Evolutionary conservation across 2,888 invertebrate species (phyloP).

Genomic region (Thera obeliscata): DNA sequence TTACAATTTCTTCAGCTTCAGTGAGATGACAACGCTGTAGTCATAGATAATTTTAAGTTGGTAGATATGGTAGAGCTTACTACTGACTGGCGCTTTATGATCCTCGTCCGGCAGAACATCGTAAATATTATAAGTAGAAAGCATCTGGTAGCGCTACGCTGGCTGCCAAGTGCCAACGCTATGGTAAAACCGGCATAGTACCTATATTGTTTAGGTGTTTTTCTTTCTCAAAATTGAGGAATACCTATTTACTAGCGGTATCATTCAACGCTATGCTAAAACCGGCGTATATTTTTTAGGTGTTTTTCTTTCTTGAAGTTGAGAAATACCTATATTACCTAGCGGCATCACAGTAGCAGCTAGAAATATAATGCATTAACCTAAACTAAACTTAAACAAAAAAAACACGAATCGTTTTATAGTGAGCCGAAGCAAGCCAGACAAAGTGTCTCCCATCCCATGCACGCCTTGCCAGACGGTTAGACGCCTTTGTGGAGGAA

Average conservation of each 20-base stretch:
- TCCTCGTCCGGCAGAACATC: constrained; percentile 71
- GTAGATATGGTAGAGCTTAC: constrained; percentile 50
- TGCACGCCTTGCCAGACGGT: constrained; percentile 13
- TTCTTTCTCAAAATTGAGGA: too few species aligned
- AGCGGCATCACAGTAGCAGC: too few species aligned
- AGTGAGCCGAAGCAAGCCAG: constrained; percentile 3
- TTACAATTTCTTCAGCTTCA: neutral
- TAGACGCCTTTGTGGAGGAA: constrained; percentile 3
- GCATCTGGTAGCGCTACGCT: constrained; percentile 62
- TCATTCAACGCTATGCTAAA: constrained; percentile 4
- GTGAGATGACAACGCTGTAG: constrained; percentile 27
- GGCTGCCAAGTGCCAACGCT: constrained; percentile 25
- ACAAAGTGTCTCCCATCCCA: constrained; percentile 17
- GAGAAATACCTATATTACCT: too few species aligned
- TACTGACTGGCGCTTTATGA: constrained; percentile 69
- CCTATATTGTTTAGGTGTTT: too few species aligned
- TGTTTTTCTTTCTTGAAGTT: too few species aligned
- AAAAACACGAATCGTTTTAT: neutral
- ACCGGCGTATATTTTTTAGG: too few species aligned
- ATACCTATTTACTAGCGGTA: too few species aligned
- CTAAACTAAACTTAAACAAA: too few species aligned
- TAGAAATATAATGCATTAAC: too few species aligned
- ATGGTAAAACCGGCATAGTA: constrained; percentile 26
- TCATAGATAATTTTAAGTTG: constrained; percentile 11
- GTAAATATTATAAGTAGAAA: constrained; percentile 61